Evolutionary conservation across 2,888 invertebrate genomes (phyloP).

Genomic region (Unio delphinus): DNA sequence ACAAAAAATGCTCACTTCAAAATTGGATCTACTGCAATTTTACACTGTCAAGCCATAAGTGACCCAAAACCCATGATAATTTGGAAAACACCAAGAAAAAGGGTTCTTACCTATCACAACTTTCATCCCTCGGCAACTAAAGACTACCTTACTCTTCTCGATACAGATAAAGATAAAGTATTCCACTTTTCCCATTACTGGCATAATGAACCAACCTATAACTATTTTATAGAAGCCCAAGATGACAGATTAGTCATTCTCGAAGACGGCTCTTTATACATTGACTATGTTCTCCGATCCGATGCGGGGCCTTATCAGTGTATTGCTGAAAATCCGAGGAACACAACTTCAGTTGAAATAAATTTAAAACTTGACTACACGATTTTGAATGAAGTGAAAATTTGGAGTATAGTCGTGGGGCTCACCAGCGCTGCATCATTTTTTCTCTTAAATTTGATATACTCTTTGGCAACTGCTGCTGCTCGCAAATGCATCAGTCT

Average conservation of each 20-base stretch:
- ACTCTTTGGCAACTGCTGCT: conserved; percentile 78
- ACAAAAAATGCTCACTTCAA: conserved; percentile 50
- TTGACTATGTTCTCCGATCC: conserved; percentile 77
- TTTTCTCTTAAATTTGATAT: conserved; percentile 83
- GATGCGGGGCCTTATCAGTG: conserved; percentile 90
- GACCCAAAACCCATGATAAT: conserved; percentile 86
- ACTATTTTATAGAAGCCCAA: conserved; percentile 34
- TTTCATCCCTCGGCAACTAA: conserved; percentile 41
- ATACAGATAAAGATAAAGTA: conserved; percentile 15
- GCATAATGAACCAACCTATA: conserved; percentile 48
- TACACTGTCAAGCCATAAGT: conserved; percentile 85
- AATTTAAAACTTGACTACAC: conserved; percentile 81
- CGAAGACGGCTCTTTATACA: conserved; percentile 85
- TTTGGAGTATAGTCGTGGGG: conserved; percentile 88
- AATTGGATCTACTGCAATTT: conserved; percentile 76
- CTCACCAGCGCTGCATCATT: conserved; percentile 85
- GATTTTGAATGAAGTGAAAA: conserved; percentile 86
- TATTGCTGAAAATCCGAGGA: conserved; percentile 86
- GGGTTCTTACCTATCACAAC: conserved; percentile 44
- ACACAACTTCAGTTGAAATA: conserved; percentile 84
- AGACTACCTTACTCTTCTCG: conserved; percentile 34
- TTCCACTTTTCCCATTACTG: conserved; percentile 54
- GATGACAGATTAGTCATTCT: conserved; percentile 77
- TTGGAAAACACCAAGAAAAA: conserved; percentile 77
- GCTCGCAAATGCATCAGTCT: conserved; percentile 57